phyloP scores from a whole-genome alignment of 1,140 invertebrate species.

The Brevipalpus yothersi region DNA sequence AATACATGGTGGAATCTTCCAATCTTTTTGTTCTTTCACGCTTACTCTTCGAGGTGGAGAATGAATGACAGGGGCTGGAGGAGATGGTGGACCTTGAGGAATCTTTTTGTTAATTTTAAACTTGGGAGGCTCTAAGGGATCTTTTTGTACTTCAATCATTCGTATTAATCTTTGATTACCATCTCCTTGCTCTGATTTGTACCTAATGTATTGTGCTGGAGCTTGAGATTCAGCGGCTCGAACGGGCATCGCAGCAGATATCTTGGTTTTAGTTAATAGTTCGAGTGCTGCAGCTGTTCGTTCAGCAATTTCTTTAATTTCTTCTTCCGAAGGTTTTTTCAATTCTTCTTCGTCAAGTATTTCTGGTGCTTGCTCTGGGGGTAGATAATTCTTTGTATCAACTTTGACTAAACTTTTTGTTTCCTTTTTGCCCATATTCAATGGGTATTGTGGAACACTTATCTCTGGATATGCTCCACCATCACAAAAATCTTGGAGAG shows the following conservation, averaged over 20 bases:
- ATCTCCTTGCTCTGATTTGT: slow-evolving; percentile 90
- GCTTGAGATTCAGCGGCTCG: slow-evolving; percentile 63
- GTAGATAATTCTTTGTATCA: slow-evolving; percentile 85
- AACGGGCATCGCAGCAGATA: slow-evolving; percentile 60
- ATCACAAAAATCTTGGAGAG: slow-evolving; percentile 50
- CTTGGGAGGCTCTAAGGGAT: slow-evolving; percentile 94
- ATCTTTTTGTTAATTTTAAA: slow-evolving; percentile 52
- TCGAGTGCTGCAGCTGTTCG: slow-evolving; percentile 54
- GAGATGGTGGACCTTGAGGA: slow-evolving; percentile 81
- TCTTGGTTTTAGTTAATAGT: slow-evolving; percentile 64
- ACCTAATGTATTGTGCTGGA: slow-evolving; percentile 85
- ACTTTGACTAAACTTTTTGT: slow-evolving; percentile 56
- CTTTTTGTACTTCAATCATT: slow-evolving; percentile 81
- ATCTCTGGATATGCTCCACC: slow-evolving; percentile 98
- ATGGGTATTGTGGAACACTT: slow-evolving; percentile 81
- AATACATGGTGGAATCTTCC: slow-evolving; percentile 99
- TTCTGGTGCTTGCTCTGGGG: slow-evolving; percentile 71
- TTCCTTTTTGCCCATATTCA: slow-evolving; percentile 43
- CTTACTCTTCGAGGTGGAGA: slow-evolving; percentile 91
- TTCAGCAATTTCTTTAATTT: slow-evolving; percentile 35
- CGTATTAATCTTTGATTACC: slow-evolving; percentile 92
- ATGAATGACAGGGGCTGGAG: slow-evolving; percentile 87
- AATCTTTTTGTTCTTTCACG: slow-evolving; percentile 95
- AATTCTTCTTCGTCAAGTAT: slow-evolving; percentile 75
- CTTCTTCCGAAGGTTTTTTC: slow-evolving; percentile 56